Conservation (phyloP, 2,888 invertebrate species). For the Lacanobia wlatinum region DNA sequence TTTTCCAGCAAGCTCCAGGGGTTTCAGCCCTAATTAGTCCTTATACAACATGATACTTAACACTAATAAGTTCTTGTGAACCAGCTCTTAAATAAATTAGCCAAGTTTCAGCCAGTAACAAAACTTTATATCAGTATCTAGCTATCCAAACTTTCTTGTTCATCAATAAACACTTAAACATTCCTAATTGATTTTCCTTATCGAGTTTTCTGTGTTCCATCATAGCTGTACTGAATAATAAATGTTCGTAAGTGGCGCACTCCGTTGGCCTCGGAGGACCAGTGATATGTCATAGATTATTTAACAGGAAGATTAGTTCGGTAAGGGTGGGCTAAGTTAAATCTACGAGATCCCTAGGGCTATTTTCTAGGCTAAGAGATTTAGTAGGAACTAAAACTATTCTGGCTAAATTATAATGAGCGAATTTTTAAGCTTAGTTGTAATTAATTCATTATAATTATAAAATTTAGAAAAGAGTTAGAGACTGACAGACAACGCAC, state of each 20-base stretch:
- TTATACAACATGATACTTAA: no score
- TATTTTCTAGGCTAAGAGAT: slow-evolving; percentile 9
- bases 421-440: not conserved
- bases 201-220: slow-evolving; percentile 6
- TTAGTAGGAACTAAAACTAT: not conserved
- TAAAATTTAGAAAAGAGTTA: no score
- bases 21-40: no score
- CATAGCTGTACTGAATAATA: slow-evolving; percentile 33
- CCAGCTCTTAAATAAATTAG: not conserved
- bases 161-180: not conserved
- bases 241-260: slow-evolving; percentile 31
- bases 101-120: not conserved
- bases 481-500: no score
- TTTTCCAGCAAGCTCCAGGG: no score
- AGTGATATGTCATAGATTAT: slow-evolving; percentile 49
- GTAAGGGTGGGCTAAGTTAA: slow-evolving; percentile 20
- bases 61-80: slow-evolving; percentile 1
- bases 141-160: slow-evolving; percentile 1
- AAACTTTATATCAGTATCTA: not conserved
- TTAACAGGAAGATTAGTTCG: slow-evolving; percentile 31
- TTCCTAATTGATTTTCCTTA: slow-evolving; percentile 18
- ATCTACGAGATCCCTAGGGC: slow-evolving; percentile 6
- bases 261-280: slow-evolving; percentile 26
- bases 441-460: no score
- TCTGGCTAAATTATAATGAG: slow-evolving; percentile 11